Conservation (phyloP, 2,888 invertebrate species). For the Ophraella communa region DNA sequence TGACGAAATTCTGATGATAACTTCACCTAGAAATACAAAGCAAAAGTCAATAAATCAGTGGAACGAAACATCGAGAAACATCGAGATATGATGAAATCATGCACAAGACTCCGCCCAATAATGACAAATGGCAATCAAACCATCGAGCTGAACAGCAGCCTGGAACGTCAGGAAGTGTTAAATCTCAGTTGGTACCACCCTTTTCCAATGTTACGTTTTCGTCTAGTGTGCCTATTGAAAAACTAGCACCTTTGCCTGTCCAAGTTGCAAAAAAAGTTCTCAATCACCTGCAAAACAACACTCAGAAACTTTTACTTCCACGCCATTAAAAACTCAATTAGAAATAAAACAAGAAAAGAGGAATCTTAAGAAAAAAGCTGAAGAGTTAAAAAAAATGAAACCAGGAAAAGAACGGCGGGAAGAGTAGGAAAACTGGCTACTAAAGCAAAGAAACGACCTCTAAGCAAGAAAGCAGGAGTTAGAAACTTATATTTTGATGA, state of each 20-base stretch:
- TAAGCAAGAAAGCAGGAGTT: background rate
- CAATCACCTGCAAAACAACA: constrained; percentile 15
- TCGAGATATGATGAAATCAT: background rate
- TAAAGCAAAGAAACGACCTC: constrained; percentile 8
- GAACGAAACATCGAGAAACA: background rate
- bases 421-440: constrained; percentile 1
- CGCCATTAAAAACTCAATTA: constrained; percentile 10
- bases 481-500: constrained; percentile 14
- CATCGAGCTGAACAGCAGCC: background rate
- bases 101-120: background rate
- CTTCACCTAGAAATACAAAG: background rate
- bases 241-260: background rate
- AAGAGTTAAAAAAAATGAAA: constrained; percentile 1
- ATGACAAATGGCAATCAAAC: constrained; percentile 8
- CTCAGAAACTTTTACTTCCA: constrained; percentile 6
- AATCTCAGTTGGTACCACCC: background rate
- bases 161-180: constrained; percentile 5
- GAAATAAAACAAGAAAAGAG: constrained; percentile 5
- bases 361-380: constrained; percentile 5
- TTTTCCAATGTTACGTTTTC: background rate
- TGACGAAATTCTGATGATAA: background rate
- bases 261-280: background rate
- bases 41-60: constrained; percentile 2
- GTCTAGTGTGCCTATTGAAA: constrained; percentile 5
- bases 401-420: background rate